These are phyloP conservation scores for Colletes latitarsis DNA, from an alignment of 1,140 invertebrate genomes.

Conservation along the genomic window DNA sequence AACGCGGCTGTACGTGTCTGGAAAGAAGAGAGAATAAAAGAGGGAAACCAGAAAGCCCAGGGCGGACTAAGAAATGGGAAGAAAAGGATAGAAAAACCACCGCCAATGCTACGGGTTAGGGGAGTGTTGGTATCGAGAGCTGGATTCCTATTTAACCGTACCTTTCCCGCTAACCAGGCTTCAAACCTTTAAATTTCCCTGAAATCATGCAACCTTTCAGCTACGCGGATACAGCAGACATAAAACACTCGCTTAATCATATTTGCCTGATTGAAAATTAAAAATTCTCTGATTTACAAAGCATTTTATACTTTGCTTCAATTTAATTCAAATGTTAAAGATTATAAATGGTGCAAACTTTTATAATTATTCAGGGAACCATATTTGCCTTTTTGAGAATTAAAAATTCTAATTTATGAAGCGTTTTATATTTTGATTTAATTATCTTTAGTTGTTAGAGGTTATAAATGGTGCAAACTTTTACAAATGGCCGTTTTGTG, in stretches of 20 bases:
- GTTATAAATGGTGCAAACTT: too few relatives aligned
- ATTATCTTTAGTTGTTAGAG: too few relatives aligned
- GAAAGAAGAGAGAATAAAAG: constrained; percentile 34
- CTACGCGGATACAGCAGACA: neutral
- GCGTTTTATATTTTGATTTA: too few relatives aligned
- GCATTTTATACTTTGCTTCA: too few relatives aligned
- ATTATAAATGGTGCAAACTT: too few relatives aligned
- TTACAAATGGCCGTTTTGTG: too few relatives aligned
- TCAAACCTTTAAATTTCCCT: constrained; percentile 8
- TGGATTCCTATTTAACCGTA: constrained; percentile 23
- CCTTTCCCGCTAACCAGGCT: constrained; percentile 27
- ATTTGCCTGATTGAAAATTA: neutral
- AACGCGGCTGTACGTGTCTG: constrained; percentile 46
- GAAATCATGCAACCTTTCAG: neutral
- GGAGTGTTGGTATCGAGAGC: constrained; percentile 16
- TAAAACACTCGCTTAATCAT: neutral
- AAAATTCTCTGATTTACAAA: too few relatives aligned
- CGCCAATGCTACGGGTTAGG: neutral
- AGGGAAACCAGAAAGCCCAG: neutral
- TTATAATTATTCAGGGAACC: too few relatives aligned
- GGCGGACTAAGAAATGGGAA: constrained; percentile 9
- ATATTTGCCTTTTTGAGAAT: too few relatives aligned
- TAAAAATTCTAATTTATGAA: too few relatives aligned
- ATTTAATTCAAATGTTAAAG: too few relatives aligned
- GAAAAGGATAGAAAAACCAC: constrained; percentile 28